Conservation (phyloP, 2,797 vertebrate genomes). For the Anomalospiza imberbis region DNA sequence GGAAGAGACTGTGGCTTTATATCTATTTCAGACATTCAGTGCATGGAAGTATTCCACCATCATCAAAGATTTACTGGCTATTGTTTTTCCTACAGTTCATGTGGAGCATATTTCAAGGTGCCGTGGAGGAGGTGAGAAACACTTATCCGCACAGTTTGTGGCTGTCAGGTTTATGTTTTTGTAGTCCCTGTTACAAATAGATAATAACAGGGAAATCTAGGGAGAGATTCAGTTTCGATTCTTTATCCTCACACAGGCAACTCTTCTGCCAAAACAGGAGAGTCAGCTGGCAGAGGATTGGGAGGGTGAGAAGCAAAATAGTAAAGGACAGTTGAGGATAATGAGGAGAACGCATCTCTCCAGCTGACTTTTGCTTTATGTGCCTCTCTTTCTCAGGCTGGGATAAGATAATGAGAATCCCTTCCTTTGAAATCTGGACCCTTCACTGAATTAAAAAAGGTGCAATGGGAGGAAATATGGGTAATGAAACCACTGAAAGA, state of each 20-base stretch:
- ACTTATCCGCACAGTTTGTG: neutral
- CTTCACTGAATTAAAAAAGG: neutral
- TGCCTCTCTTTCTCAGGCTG: neutral
- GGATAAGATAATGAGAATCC: constrained; percentile 53
- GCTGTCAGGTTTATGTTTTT: constrained; percentile 12
- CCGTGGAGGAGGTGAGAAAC: neutral
- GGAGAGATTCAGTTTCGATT: neutral
- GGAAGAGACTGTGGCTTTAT: neutral
- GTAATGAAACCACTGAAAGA: neutral
- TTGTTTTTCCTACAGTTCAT: neutral
- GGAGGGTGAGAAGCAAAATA: constrained; percentile 13
- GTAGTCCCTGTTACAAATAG: neutral
- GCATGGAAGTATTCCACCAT: neutral
- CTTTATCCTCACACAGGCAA: neutral
- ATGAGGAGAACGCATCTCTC: constrained; percentile 54
- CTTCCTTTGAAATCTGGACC: constrained; percentile 59
- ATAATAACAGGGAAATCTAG: neutral
- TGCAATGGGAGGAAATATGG: constrained; percentile 10
- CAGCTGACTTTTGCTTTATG: constrained; percentile 15
- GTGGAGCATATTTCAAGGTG: neutral
- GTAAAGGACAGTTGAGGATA: constrained; percentile 53
- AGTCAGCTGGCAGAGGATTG: neutral
- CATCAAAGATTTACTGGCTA: neutral
- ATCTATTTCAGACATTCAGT: neutral
- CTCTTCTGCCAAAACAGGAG: constrained; percentile 24